Evolutionary conservation across 2,113 vertebrate genomes (phyloP), one percentile per base, ranked within the genome.

Genomic region (Gorsachius goisagi): DNA sequence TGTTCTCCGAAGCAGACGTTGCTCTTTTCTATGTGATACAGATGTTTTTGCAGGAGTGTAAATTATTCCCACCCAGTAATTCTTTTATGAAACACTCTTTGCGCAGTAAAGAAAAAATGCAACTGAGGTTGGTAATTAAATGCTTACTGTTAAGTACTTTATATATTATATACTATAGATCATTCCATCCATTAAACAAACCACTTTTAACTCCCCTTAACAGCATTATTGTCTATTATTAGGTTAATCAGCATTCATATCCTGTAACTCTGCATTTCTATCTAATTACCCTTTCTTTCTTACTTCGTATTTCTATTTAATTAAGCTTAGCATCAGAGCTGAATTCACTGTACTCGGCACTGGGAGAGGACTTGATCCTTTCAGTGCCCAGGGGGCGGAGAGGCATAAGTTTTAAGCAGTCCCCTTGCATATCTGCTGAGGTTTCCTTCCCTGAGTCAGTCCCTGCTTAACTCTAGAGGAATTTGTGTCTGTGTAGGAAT

Each of bases 131-230:
- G 86, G 89, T 95, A 97, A 97, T 97, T 97, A 97, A 97, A 96
- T 96, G 96, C 96, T 97, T 97, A 95, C 95, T 93, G 91, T 97
- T 97, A 97, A 96, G 84, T 96, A 96, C 93, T 93, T 97, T 93
- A 91, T 94, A 41, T 94, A 90, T 92, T 88, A 90, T 71, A 90
- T 86, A 90, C 88, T 91, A 60, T 95, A 95, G 89, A 94, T 97
- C 91, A 96, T 96, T 80, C 86, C 37, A 90, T 91, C 89, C 93
- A 85, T 97, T 97, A 95, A 97, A 95, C 91, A 97, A 97, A 91
- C 91, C 68, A 96, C 95, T 97, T 96, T 97, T 96, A 97, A 89
- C 75, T 95, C 66, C 93, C 68, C 63, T 95, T 90, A 96, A 88
- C 60, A 93, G 32, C 58, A 77, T 96, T 96, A 95, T 89, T 93